Evolutionary conservation across 2,888 invertebrate genomes (phyloP), one percentile per base, ranked within the genome.

Genomic region (Venustoraphidia nigricollis): DNA sequence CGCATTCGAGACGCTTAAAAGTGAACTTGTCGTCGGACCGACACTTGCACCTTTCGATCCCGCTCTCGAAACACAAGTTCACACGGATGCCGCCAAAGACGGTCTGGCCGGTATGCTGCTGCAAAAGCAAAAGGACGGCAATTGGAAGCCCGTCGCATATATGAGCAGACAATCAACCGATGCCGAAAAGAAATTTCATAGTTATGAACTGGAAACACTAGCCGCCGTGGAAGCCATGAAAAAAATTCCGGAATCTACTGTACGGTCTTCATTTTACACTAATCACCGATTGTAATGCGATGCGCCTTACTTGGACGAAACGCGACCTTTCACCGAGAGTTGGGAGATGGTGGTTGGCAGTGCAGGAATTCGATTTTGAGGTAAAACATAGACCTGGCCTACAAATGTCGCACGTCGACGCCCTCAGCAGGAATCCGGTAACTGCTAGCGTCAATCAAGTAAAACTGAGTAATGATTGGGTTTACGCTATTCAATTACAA

Each of bases 391-490:
- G 38, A n/a, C 38, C 38, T n/a, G 38, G 38, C 5, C 2, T 5
- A 4, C 38, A 38, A 38, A 38, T 38, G 38, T n/a, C 38, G 10
- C 38, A 38, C 11, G 38, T 55, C 9, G 59, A 59, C 51, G 55
- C 57, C 8, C 43, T 60, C 10, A 56, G 59, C 14, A 40, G 58
- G n/a, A 58, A 58, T 50, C 52, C 53, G 1, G n/a, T 46, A 5
- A 44, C 36, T 2, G n/a, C 8, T 6, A 39, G 17, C 4, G 27
- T 17, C 17, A 17, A 17, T 17, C 17, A 17, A 17, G 4, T 17
- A 17, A 17, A 17, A 17, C 17, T 17, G 17, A 17, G 17, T 17
- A 27, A 41, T 9, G 46, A 51, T 41, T 49, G 49, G 51, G 38
- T 49, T 1, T 17, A 41, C 10, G 51, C 49, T 1, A 41, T 48